Percentiles rank a stretch among this genome's conserved stretches.
phyloP scores from a whole-genome alignment of 1,140 invertebrate genomes.

The Caerostris extrusa region DNA sequence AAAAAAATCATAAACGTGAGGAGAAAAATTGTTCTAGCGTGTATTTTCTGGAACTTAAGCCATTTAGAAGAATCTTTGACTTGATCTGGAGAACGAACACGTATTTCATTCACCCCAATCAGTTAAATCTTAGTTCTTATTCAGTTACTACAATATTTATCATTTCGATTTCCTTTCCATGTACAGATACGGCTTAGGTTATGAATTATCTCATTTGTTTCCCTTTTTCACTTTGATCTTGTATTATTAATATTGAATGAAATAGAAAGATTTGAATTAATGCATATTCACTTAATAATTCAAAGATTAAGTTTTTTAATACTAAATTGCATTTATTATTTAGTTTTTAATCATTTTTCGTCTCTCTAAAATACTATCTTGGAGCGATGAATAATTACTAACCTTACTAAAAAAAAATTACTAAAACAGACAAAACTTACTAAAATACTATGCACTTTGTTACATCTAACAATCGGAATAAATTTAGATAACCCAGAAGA shows the following conservation, averaged over 20 bases:
- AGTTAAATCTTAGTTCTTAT: conserved; percentile 6
- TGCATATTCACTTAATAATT: too few species aligned
- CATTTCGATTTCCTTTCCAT: neutral
- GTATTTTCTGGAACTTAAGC: neutral
- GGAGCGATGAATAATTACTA: too few species aligned
- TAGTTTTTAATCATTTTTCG: too few species aligned
- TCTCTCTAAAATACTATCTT: too few species aligned
- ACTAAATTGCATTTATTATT: too few species aligned
- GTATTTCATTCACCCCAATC: neutral
- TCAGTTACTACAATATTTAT: neutral
- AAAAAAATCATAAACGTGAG: too few species aligned
- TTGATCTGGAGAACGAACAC: neutral
- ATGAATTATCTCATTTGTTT: neutral
- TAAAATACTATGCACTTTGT: too few species aligned
- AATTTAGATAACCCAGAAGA: too few species aligned
- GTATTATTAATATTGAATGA: neutral
- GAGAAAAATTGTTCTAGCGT: neutral
- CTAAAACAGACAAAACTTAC: too few species aligned
- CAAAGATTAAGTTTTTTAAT: too few species aligned
- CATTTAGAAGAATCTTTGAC: neutral
- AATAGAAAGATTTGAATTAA: neutral
- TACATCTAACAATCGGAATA: too few species aligned
- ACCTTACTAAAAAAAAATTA: too few species aligned
- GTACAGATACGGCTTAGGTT: neutral
- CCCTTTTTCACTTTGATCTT: neutral